Evolutionary conservation across 2,797 vertebrate species (phyloP).

Genomic region (Oreochromis mossambicus): DNA sequence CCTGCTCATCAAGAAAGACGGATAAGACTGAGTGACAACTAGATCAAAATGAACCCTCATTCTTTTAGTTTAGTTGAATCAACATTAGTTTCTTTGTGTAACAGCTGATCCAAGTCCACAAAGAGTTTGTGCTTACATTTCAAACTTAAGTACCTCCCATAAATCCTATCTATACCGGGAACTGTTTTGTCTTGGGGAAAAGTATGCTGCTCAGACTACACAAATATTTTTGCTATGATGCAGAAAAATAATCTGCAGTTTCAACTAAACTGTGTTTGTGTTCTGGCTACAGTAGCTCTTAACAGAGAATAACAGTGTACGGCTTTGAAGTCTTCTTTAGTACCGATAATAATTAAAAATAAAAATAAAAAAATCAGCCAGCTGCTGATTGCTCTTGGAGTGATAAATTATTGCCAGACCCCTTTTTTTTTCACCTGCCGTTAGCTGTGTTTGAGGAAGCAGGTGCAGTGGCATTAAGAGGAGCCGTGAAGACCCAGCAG

Average conservation of each 20-base stretch:
- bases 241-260: neutral
- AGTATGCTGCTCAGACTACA: neutral
- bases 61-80: neutral
- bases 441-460: conserved; percentile 27
- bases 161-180: neutral
- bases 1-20: neutral
- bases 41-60: fast-evolving
- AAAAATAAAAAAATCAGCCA: neutral
- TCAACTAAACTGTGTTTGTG: neutral
- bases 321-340: neutral
- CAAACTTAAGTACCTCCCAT: neutral
- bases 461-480: conserved; percentile 28
- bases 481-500: neutral
- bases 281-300: neutral
- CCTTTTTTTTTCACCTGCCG: conserved; percentile 6
- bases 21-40: neutral
- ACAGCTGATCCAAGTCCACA: neutral
- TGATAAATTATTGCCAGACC: neutral
- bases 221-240: neutral
- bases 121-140: neutral
- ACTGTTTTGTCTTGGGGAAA: neutral
- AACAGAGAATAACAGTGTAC: neutral
- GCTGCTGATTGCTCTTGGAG: neutral
- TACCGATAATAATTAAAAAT: fast-evolving
- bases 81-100: fast-evolving